A percentile compares a stretch with the other conserved stretches of the same genome.
Conservation (phyloP, 2,797 vertebrate species). For the Sebastes paucispinis region DNA sequence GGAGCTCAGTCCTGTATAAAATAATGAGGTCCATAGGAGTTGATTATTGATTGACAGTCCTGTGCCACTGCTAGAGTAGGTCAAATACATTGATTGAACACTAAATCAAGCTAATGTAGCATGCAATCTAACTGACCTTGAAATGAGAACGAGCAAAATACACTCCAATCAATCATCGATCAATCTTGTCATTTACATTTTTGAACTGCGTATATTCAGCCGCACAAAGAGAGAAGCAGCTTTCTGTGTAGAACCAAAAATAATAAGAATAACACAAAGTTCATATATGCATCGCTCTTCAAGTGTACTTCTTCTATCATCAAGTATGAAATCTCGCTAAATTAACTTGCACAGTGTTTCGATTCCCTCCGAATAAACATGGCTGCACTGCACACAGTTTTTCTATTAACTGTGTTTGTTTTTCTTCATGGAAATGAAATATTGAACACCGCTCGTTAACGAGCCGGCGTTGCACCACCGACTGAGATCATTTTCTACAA, state of each 20-base stretch:
- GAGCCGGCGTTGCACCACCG: not conserved
- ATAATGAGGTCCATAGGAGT: not conserved
- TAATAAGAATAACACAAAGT: not conserved
- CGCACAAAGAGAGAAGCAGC: not conserved
- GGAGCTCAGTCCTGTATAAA: not conserved
- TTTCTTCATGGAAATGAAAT: constrained; percentile 26
- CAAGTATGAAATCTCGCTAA: not conserved
- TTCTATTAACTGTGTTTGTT: constrained; percentile 23
- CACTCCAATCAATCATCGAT: not conserved
- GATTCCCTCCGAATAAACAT: not conserved
- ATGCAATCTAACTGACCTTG: not conserved
- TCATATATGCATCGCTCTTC: not conserved
- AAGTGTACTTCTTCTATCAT: not conserved
- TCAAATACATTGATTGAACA: not conserved
- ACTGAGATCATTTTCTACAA: not conserved
- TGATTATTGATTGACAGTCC: constrained; percentile 33
- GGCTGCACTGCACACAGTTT: not conserved
- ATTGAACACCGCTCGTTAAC: not conserved
- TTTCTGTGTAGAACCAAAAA: not conserved
- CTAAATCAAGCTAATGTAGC: not conserved
- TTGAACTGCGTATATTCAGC: not conserved
- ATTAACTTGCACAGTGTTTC: not conserved
- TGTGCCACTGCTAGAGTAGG: not conserved
- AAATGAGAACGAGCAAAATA: not conserved
- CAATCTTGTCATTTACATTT: not conserved